Base-by-base conservation (phyloP, 2,888 invertebrate species). In the Drosophila neoperkinsi region DNA sequence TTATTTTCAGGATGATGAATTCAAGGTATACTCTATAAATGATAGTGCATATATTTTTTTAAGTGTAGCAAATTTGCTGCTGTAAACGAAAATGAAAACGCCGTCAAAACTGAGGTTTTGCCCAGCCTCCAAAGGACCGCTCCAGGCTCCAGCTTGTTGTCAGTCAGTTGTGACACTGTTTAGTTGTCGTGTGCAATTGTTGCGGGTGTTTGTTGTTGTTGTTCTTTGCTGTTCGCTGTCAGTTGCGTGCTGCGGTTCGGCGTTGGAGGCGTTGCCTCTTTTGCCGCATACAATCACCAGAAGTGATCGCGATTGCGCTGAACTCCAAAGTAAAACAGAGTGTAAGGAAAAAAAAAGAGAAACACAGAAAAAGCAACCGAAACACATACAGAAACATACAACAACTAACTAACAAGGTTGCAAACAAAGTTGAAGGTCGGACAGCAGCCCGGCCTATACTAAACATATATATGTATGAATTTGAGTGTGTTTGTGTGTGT, bases 291-390 rank as follows among this genome's bases (percentile, higher is more conserved):
- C 90, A 90, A 90, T 88, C 91, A 89, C 77, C 71, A 77, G 73
- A 84, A 82, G 77, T 84, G 85, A 88, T 88, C 87, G 87, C 91
- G 91, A 90, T 88, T 88, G 87, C 88, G 88, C 90, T 56, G 58
- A 77, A 90, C 86, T 74, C 74, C 76, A 85, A 88, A 88, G 80
- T 61, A 65, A 72, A 73, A 60, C 67, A 69, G 66, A 58, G 53
- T 58, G 58, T 46, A 63, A 57, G 38, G 43, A 70, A 57, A 62
- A 57, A 53, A 34, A 49, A 62, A 49, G 30, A 50, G 64, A 64
- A 61, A 69, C 56, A 70, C 38, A 43, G 25, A 70, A 67, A 61
- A 38, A 64, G 65, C 61, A 62, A 55, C 51, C 62, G 57, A 81
- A 71, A 70, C 68, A 73, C n/a, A 79, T 46, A 65, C 49, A 70